Base-by-base conservation (phyloP, 2,113 vertebrate genomes). In the Prinia subflava region DNA sequence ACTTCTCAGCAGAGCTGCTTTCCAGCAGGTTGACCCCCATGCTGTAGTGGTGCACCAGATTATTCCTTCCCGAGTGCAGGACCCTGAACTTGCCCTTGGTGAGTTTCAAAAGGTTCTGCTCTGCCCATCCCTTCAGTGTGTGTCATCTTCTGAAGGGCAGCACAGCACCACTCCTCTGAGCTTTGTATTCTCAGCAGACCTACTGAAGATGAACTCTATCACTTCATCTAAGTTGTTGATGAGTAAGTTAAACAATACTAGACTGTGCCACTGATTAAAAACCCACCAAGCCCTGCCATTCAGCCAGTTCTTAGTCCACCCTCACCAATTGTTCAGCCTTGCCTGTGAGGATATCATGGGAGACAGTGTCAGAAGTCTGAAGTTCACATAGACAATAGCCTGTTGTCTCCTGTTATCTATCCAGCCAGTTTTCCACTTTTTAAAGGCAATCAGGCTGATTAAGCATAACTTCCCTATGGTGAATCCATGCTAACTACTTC, bases 321-420 rank as follows among this genome's bases (percentile, higher is more conserved):
- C 21, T 73, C 42, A 21, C 33, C 7, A 30, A 13, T 11, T 74
- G 19, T 46, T 28, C 6, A 5, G 23, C 23, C 39, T 59, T 74
- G 37, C 33, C 59, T 74, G 30, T 47, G 49, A 31, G 56, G 13
- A 4, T 79, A 4, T 41, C 24, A 4, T 25, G 27, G 37, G 37
- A 74, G 37, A 67, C 18, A 13, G 31, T 50, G 50, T 81, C 37
- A 50, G 28, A 73, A 74, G 23, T 30, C 35, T 57, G 15, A 57
- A 37, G 35, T 42, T 63, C 25, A 23, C 2, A 3, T 2, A 57
- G 35, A 16, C 10, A 42, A 13, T 8, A 42, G 27, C 15, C 35
- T 23, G 1, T 44, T 64, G 8, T 50, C 4, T 50, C 19, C 33
- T 0, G 2, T 44, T 50, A 23, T 1, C 37, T 65, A 6, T 33